Percentiles rank a stretch among this genome's conserved stretches.
Conservation (phyloP, 2,797 vertebrate genomes). For the Sparidentex hasta region DNA sequence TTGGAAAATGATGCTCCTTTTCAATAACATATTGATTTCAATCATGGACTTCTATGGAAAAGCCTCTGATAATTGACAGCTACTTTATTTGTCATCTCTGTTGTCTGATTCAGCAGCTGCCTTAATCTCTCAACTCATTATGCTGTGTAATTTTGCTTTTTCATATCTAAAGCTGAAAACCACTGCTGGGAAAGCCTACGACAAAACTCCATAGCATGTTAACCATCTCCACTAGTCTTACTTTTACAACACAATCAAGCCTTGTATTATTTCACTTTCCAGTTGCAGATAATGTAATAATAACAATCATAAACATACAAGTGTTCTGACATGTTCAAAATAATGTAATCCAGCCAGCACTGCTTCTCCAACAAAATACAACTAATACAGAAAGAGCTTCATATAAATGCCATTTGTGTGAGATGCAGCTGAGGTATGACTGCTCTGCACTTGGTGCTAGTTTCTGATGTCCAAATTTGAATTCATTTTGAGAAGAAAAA, state of each 20-base stretch:
- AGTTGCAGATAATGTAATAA: neutral
- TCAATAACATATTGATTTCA: slow-evolving; percentile 72
- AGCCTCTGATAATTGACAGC: slow-evolving; percentile 47
- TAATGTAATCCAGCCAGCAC: neutral
- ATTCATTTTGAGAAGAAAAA: neutral
- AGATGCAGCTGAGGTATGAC: neutral
- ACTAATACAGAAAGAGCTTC: neutral
- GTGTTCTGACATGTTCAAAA: neutral
- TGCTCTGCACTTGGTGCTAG: neutral
- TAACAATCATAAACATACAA: neutral
- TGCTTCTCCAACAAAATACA: neutral
- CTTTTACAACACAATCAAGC: neutral
- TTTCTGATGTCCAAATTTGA: neutral
- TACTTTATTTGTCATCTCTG: slow-evolving; percentile 19
- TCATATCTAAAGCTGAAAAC: slow-evolving; percentile 24
- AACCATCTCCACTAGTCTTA: neutral
- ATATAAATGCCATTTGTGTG: neutral
- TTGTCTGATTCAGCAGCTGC: slow-evolving; percentile 25
- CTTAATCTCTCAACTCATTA: slow-evolving; percentile 41
- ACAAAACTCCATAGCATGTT: neutral
- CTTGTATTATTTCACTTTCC: neutral
- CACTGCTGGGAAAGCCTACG: neutral
- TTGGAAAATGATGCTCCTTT: slow-evolving; percentile 31
- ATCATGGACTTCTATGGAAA: slow-evolving; percentile 53
- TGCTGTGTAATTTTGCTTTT: neutral